Evolutionary conservation across 2,888 invertebrate species (phyloP).

Genomic region (Prenolepis imparis): DNA sequence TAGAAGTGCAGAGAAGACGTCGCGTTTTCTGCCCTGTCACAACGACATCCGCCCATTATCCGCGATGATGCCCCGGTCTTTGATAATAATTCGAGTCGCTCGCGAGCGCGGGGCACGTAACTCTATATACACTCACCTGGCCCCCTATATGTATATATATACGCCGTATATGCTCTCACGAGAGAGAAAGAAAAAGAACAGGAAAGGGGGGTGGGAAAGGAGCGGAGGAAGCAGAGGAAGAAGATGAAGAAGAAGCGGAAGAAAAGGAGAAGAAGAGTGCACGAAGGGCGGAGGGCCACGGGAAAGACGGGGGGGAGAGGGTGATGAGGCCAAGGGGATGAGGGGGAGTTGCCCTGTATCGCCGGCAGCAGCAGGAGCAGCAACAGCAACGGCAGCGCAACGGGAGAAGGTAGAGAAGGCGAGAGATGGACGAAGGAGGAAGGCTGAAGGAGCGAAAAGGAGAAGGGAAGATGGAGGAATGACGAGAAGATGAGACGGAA

Average conservation of each 20-base stretch:
- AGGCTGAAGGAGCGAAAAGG: conserved; percentile 57
- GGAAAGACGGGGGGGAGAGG: conserved; percentile 15
- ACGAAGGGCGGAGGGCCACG: conserved; percentile 31
- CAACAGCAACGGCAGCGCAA: conserved; percentile 39
- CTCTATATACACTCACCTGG: conserved; percentile 48
- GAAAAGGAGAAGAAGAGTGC: conserved; percentile 40
- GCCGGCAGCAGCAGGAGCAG: conserved; percentile 34
- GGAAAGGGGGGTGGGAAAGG: conserved; percentile 11
- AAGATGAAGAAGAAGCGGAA: conserved; percentile 7
- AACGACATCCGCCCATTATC: conserved; percentile 80
- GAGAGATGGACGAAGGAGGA: conserved; percentile 44
- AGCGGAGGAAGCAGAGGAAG: conserved; percentile 7
- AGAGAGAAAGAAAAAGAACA: conserved; percentile 48
- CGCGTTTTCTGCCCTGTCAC: conserved; percentile 75
- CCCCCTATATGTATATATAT: neutral
- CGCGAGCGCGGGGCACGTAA: conserved; percentile 69
- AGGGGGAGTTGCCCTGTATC: conserved; percentile 25
- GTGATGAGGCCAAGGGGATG: conserved; percentile 3
- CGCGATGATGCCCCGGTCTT: conserved; percentile 72
- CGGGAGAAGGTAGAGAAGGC: conserved; percentile 37
- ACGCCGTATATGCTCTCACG: conserved; percentile 36
- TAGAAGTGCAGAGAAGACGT: conserved; percentile 47
- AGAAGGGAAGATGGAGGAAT: conserved; percentile 46
- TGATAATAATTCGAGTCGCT: conserved; percentile 76
- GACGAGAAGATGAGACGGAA: conserved; percentile 41